Conservation (phyloP, 2,113 vertebrate species). For the Symphodus melops region DNA sequence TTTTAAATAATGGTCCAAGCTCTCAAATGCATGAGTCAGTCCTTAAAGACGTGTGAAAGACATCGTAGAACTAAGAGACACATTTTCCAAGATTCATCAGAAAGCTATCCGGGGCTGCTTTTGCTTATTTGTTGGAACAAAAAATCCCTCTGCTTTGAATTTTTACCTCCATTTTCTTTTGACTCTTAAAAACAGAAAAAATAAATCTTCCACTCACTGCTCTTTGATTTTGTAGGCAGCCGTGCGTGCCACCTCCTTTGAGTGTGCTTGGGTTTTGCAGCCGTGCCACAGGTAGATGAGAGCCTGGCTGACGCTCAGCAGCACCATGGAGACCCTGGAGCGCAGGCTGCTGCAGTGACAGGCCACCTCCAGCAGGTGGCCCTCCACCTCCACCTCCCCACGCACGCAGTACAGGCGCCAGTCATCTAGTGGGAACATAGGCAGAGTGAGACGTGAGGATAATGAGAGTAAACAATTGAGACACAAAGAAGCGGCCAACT, state of each 20-base stretch:
- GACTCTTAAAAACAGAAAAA: neutral
- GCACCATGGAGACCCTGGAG: constrained; percentile 94
- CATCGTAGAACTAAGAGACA: no score
- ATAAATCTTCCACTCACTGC: constrained; percentile 84
- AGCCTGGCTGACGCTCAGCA: constrained; percentile 93
- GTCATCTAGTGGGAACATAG: constrained; percentile 83
- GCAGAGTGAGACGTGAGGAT: neutral
- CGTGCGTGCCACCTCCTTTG: constrained; percentile 89
- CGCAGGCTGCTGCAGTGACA: constrained; percentile 98
- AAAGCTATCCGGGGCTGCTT: no score
- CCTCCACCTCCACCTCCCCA: constrained; percentile 92
- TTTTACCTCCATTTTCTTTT: neutral
- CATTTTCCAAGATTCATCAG: no score
- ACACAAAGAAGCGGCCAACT: no score
- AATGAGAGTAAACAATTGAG: no score
- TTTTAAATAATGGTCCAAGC: neutral
- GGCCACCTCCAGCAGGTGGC: constrained; percentile 95
- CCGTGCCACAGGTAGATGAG: constrained; percentile 98
- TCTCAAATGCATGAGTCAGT: no score
- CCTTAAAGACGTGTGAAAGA: no score
- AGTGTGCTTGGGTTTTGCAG: constrained; percentile 94
- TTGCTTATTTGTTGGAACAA: no score
- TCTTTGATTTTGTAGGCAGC: constrained; percentile 94
- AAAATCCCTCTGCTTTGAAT: no score
- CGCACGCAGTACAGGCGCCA: constrained; percentile 98